Base-by-base conservation (phyloP, 2,888 invertebrate species). In the Dysmachus trigonus region DNA sequence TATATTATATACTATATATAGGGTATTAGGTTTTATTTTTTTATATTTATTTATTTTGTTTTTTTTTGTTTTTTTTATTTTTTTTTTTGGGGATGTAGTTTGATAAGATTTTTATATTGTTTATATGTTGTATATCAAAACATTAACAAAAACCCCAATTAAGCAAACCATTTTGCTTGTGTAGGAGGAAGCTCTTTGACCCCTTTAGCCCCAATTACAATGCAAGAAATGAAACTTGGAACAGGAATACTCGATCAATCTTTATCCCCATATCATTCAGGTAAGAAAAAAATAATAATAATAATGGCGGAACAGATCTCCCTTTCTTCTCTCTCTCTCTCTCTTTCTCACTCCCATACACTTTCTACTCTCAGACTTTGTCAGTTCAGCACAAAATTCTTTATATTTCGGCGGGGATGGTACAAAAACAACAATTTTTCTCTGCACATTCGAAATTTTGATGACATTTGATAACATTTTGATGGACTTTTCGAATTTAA, bases 171-270 rank as follows among this genome's bases (percentile, higher is more conserved):
- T 41, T 77, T 79, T 47, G 79, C 51, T 30, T 47, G 87, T 38
- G 18, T 89, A 93, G 94, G 94, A 92, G 92, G 94, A 92, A 94
- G 94, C 92, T 94, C 95, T 88, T 92, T 95, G 92, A 95, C 95
- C 89, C 95, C 95, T 89, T 92, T 95, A 91, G 95, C 95, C 89
- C 95, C 95, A 89, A 94, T 95, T 92, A 95, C 94, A 92, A 95
- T 95, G 94, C 95, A 95, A 93, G 95, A 95, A 92, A 94, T 95
- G 93, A 95, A 95, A 93, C 93, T 95, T 90, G 94, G 94, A 91
- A 92, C 94, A 90, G 92, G 93, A 89, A 93, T 95, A 88, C 93
- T 95, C 92, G 95, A 95, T 89, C 94, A 94, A 89, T 93, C 94
- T 88, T 92, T 95, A 91, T 94, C 95, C 89, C 95, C 95, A 88